These are phyloP conservation scores for Chloroceryle aenea DNA, from an alignment of 2,113 vertebrate genomes.

Conservation along the genomic window DNA sequence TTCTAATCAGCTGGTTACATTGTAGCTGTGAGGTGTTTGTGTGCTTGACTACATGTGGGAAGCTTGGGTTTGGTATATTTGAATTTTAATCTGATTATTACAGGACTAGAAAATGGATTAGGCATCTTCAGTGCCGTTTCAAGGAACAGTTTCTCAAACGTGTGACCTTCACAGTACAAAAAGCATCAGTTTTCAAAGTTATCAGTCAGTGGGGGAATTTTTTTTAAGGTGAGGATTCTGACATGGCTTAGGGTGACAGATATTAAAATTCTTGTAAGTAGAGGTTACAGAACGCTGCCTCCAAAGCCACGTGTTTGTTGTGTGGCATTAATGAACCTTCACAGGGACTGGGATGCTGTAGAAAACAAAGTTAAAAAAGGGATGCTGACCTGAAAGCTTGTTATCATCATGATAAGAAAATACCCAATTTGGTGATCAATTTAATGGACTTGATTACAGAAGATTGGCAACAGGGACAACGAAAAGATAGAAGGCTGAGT, in stretches of 20 bases:
- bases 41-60: neutral
- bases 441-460: neutral
- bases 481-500: neutral
- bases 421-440: neutral
- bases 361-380: neutral
- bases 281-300: neutral
- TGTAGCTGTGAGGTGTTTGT: conserved; percentile 6
- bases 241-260: neutral
- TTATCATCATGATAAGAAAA: neutral
- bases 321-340: neutral
- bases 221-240: neutral
- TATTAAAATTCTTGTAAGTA: neutral
- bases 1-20: neutral
- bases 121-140: neutral
- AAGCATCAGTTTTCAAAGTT: neutral
- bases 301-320: neutral
- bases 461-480: neutral
- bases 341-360: neutral
- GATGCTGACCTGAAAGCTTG: neutral
- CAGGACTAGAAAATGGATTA: neutral
- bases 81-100: conserved; percentile 50
- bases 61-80: neutral
- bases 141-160: neutral
- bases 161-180: neutral
- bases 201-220: fast-evolving